A percentile compares a stretch with the other conserved stretches of the same genome.
These are phyloP conservation scores for Torymus auratus DNA, from an alignment of 2,888 invertebrate species.

Conservation along the genomic window DNA sequence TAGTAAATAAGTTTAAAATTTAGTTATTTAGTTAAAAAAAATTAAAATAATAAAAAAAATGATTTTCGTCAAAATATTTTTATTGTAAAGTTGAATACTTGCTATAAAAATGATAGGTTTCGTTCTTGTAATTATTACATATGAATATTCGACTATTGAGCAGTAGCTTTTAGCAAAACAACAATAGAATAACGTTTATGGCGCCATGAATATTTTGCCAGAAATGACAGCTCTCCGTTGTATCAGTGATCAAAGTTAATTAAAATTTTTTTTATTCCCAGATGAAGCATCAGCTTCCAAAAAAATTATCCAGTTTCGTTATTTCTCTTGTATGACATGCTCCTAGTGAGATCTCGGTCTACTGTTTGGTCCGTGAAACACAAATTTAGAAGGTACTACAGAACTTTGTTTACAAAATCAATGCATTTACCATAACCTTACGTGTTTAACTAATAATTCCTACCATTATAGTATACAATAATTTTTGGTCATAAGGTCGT, in stretches of 20 bases:
- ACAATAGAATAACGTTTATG: slow-evolving; percentile 53
- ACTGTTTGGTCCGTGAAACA: slow-evolving; percentile 61
- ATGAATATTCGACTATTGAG: too few relatives aligned
- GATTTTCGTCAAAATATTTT: too few relatives aligned
- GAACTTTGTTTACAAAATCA: slow-evolving; percentile 1
- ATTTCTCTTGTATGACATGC: slow-evolving; percentile 67
- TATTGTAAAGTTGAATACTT: too few relatives aligned
- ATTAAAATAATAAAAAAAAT: too few relatives aligned
- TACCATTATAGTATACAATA: too few relatives aligned
- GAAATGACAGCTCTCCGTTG: slow-evolving; percentile 52
- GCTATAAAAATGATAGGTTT: too few relatives aligned
- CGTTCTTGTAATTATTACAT: too few relatives aligned
- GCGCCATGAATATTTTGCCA: slow-evolving; percentile 47
- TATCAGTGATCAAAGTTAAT: slow-evolving; percentile 28
- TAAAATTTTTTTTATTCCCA: neutral
- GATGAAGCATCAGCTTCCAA: slow-evolving; percentile 5
- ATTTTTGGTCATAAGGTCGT: too few relatives aligned
- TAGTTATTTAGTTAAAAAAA: too few relatives aligned
- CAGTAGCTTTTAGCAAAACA: slow-evolving; percentile 7
- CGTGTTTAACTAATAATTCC: too few relatives aligned
- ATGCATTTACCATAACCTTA: neutral
- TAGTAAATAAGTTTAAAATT: too few relatives aligned
- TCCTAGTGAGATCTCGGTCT: slow-evolving; percentile 65
- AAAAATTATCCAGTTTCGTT: slow-evolving; percentile 59
- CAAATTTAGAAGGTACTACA: slow-evolving; percentile 63